A percentile compares a stretch with the other conserved stretches of the same genome.
These are phyloP conservation scores for Druon quercuslanigerum DNA, from an alignment of 1,140 invertebrate genomes.

Conservation along the genomic window DNA sequence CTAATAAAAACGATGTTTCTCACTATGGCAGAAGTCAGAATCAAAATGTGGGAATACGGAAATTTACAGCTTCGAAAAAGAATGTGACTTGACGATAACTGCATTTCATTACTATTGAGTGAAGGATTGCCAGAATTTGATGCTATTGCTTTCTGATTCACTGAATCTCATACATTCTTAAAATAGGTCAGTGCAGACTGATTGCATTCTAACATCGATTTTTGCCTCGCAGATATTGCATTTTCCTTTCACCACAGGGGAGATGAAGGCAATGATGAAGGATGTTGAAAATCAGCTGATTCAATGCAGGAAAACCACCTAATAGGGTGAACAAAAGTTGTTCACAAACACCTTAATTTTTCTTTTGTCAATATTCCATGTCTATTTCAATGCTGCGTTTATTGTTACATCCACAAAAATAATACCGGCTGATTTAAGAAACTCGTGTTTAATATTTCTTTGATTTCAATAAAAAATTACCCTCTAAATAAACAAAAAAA, in stretches of 20 bases:
- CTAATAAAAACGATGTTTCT: too few relatives aligned
- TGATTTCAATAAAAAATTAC: too few relatives aligned
- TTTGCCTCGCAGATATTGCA: not conserved
- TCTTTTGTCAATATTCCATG: too few relatives aligned
- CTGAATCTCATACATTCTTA: conserved; percentile 7
- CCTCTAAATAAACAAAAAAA: too few relatives aligned
- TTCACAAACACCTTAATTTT: not conserved
- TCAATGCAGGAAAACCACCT: not conserved
- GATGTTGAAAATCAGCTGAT: not conserved
- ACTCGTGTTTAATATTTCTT: too few relatives aligned
- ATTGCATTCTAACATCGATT: conserved; percentile 29
- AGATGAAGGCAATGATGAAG: conserved; percentile 17
- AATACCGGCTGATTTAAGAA: too few relatives aligned
- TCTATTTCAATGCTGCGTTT: too few relatives aligned
- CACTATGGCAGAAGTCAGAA: too few relatives aligned
- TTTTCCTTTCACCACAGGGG: conserved; percentile 12
- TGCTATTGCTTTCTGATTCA: not conserved
- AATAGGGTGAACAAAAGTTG: not conserved
- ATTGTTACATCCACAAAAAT: too few relatives aligned
- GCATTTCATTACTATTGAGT: not conserved
- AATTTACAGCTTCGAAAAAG: too few relatives aligned
- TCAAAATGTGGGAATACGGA: too few relatives aligned
- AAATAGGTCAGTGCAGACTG: conserved; percentile 21
- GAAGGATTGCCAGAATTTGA: not conserved
- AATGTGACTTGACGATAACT: too few relatives aligned